A percentile compares a stretch with the other conserved stretches of the same genome.
These are phyloP conservation scores for Phaethon lepturus DNA, from an alignment of 2,113 vertebrate genomes.

Conservation along the genomic window DNA sequence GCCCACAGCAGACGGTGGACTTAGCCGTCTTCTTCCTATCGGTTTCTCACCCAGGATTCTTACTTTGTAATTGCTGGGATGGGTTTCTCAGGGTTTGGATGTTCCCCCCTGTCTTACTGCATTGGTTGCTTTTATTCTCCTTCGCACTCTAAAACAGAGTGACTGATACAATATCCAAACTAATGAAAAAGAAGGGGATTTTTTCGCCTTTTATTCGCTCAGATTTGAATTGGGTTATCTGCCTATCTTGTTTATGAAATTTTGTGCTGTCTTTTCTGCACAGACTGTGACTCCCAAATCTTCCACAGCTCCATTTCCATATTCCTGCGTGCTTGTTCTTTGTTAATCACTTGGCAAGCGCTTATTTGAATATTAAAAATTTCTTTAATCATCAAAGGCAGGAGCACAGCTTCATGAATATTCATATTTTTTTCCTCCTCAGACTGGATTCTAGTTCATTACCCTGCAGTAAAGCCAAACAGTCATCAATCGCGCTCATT, in stretches of 20 bases:
- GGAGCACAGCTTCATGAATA: conserved; percentile 97
- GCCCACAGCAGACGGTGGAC: background rate
- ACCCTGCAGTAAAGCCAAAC: conserved; percentile 97
- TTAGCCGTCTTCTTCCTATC: conserved; percentile 50
- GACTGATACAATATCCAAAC: conserved; percentile 77
- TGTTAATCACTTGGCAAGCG: conserved; percentile 99
- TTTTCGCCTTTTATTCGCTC: conserved; percentile 68
- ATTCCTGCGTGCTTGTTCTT: conserved; percentile 93
- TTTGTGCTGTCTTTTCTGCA: conserved; percentile 79
- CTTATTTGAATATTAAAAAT: conserved; percentile 99
- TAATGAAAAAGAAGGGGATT: conserved; percentile 64
- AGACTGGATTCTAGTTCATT: conserved; percentile 98
- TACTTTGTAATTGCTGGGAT: conserved; percentile 54
- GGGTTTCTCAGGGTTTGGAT: conserved; percentile 32
- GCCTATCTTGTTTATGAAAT: conserved; percentile 83
- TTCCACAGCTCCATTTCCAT: conserved; percentile 89
- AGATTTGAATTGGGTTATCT: conserved; percentile 79
- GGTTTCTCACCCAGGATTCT: conserved; percentile 57
- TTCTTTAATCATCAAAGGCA: conserved; percentile 99
- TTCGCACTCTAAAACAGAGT: conserved; percentile 69
- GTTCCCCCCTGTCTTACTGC: background rate
- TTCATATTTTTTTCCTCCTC: conserved; percentile 93
- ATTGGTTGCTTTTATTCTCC: conserved; percentile 43
- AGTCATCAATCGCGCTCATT: conserved; percentile 94
- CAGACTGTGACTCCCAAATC: conserved; percentile 82